A percentile compares a stretch with the other conserved stretches of the same genome.
phyloP scores from a whole-genome alignment of 2,113 vertebrate genomes.

The Rhipidura dahli region DNA sequence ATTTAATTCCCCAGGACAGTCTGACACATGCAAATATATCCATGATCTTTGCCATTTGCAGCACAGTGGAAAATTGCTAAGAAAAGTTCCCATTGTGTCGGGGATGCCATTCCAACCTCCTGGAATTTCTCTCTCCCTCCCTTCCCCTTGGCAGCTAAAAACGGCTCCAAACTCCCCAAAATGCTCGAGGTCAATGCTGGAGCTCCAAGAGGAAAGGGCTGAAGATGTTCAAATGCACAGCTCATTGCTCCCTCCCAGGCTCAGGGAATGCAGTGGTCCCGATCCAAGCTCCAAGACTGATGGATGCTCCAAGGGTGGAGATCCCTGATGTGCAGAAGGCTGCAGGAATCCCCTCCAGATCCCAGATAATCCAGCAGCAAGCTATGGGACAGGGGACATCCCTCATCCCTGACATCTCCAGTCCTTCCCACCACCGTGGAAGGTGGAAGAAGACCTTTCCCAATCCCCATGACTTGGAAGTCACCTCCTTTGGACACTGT shows the following conservation, averaged over 20 bases:
- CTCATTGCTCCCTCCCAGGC: neutral
- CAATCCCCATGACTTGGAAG: fast-evolving
- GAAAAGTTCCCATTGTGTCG: slow-evolving; percentile 54
- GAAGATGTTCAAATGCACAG: fast-evolving
- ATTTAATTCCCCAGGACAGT: neutral
- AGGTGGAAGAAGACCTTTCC: fast-evolving
- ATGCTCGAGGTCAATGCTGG: neutral
- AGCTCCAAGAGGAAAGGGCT: neutral
- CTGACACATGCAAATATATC: slow-evolving; percentile 1
- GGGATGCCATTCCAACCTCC: neutral
- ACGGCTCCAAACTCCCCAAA: neutral
- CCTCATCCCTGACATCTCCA: neutral
- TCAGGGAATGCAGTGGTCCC: neutral
- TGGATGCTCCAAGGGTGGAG: neutral
- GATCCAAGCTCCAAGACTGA: fast-evolving
- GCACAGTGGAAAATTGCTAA: slow-evolving; percentile 59
- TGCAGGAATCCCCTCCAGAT: neutral
- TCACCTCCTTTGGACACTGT: neutral
- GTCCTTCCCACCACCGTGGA: neutral
- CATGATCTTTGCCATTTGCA: slow-evolving; percentile 18
- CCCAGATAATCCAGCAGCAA: neutral
- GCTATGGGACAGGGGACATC: neutral
- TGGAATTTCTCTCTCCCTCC: slow-evolving; percentile 1
- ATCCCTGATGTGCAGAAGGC: neutral
- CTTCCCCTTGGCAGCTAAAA: slow-evolving; percentile 7